Percentiles rank a stretch among this genome's conserved stretches.
Evolutionary conservation across 1,140 invertebrate genomes (phyloP).

Genomic region (Aethina tumida): DNA sequence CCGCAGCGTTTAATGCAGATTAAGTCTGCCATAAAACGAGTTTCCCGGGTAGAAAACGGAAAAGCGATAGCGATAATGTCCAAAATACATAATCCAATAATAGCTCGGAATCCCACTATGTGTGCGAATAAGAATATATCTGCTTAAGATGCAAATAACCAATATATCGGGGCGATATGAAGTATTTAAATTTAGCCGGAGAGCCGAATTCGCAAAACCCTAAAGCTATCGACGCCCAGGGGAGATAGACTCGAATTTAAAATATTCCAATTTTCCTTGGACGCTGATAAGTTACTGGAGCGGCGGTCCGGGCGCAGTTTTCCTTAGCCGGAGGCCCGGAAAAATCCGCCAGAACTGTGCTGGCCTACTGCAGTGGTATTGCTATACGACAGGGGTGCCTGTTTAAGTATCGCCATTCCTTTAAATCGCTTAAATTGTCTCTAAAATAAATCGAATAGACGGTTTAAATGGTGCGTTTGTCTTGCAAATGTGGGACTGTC

Average conservation of each 20-base stretch:
- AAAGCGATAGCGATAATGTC: too few relatives aligned
- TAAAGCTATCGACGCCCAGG: constrained; percentile 18
- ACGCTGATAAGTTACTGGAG: constrained; percentile 23
- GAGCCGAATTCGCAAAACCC: constrained; percentile 12
- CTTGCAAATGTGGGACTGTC: constrained; percentile 12
- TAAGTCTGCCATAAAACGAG: too few relatives aligned
- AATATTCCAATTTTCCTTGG: constrained; percentile 26
- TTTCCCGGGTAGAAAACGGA: too few relatives aligned
- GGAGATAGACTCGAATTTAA: constrained; percentile 24
- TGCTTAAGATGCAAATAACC: too few relatives aligned
- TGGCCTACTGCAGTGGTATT: constrained; percentile 14
- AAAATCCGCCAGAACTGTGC: constrained; percentile 1
- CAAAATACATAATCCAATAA: too few relatives aligned
- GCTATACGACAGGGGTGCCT: constrained; percentile 18
- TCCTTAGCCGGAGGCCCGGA: too few relatives aligned
- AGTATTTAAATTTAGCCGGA: constrained; percentile 19
- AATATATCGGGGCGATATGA: constrained; percentile 12
- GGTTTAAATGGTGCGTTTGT: constrained; percentile 13
- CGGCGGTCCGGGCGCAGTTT: constrained; percentile 12
- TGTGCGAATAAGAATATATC: too few relatives aligned
- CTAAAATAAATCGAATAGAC: constrained; percentile 28
- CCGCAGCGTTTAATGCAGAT: too few relatives aligned
- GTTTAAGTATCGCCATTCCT: constrained; percentile 27
- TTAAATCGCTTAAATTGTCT: constrained; percentile 31
- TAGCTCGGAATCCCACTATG: too few relatives aligned